phyloP scores from a whole-genome alignment of 2,888 invertebrate genomes.

The Helobdella robusta region DNA sequence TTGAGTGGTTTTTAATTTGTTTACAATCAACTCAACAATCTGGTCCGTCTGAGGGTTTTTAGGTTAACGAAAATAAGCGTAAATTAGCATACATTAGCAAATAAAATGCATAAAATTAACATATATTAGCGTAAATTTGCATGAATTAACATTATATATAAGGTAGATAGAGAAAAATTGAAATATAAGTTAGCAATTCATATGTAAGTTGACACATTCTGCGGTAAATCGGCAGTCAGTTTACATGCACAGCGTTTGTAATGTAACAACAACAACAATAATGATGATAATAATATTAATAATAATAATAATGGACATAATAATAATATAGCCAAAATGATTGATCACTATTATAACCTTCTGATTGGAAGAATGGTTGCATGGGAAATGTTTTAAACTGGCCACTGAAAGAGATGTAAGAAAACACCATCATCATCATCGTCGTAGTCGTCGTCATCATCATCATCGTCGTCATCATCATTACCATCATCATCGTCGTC shows the following conservation, averaged over 20 bases:
- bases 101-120: neutral
- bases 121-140: neutral
- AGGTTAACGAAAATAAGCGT: neutral
- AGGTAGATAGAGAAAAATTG: slow-evolving; percentile 1
- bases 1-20: neutral
- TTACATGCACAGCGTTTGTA: too few species aligned
- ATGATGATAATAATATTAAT: too few species aligned
- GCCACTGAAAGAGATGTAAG: slow-evolving; percentile 27
- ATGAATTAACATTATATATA: neutral
- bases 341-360: too few species aligned
- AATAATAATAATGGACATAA: too few species aligned
- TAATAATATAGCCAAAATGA: too few species aligned
- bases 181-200: too few species aligned
- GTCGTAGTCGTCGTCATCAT: too few species aligned
- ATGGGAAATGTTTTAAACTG: slow-evolving; percentile 26
- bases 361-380: neutral
- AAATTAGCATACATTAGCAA: neutral
- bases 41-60: too few species aligned
- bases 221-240: too few species aligned
- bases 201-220: too few species aligned
- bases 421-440: neutral
- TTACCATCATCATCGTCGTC: slow-evolving; percentile 4
- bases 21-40: neutral
- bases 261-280: too few species aligned
- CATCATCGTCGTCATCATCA: neutral